Evolutionary conservation across 2,888 invertebrate species (phyloP).

Genomic region (Calameuta filiformis): DNA sequence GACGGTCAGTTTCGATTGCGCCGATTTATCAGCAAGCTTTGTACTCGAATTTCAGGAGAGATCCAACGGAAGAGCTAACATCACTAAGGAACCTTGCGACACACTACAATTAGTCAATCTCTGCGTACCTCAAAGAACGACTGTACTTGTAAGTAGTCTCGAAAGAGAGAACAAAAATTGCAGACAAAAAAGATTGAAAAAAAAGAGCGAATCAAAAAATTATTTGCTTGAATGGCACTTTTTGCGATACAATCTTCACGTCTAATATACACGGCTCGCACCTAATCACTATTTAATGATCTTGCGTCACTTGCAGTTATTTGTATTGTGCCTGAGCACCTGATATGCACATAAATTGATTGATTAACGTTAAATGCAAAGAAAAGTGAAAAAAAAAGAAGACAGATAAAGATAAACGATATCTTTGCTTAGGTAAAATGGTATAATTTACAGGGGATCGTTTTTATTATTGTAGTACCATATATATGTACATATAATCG

Average conservation of each 20-base stretch:
- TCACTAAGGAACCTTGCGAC: conserved; percentile 50
- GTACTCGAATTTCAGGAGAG: conserved; percentile 54
- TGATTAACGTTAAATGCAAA: not conserved
- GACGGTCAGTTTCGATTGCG: not conserved
- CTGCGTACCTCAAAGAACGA: conserved; percentile 54
- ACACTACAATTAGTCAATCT: conserved; percentile 59
- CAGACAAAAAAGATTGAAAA: too few relatives aligned
- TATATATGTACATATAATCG: not conserved
- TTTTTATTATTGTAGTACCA: not conserved
- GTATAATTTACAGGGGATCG: not conserved
- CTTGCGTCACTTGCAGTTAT: not conserved
- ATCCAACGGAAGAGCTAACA: conserved; percentile 51
- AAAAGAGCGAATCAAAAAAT: not conserved
- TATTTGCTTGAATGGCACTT: not conserved
- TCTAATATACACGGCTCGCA: not conserved
- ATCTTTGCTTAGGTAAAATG: not conserved
- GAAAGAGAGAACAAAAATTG: not conserved
- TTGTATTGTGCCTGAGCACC: not conserved
- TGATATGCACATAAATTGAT: not conserved
- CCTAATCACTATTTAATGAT: not conserved
- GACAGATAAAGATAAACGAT: not conserved
- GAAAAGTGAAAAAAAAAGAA: not conserved
- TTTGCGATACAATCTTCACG: not conserved
- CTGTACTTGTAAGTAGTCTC: conserved; percentile 57
- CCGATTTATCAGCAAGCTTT: not conserved